Evolutionary conservation across 1,140 invertebrate genomes (phyloP).

Genomic region (Drosophila tropicalis): DNA sequence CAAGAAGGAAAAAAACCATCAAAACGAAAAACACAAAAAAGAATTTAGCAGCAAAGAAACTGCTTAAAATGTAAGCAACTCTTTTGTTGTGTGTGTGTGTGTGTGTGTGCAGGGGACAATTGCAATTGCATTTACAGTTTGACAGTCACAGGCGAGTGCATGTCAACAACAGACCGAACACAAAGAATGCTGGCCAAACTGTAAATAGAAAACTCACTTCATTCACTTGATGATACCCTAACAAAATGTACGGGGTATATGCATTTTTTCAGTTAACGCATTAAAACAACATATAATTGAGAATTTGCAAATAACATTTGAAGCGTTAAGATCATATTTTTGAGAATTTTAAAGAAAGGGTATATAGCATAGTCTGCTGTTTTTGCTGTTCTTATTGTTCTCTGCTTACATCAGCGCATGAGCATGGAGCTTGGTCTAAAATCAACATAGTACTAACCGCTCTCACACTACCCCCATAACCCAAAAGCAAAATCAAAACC

Average conservation of each 20-base stretch:
- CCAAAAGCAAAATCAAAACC: no score
- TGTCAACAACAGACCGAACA: constrained; percentile 27
- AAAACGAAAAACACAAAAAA: not conserved
- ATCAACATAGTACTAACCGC: not conserved
- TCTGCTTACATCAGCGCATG: constrained; percentile 72
- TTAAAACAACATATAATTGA: no score
- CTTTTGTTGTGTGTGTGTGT: constrained; percentile 9
- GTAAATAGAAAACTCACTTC: constrained; percentile 62
- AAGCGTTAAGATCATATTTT: no score
- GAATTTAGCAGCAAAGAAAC: not conserved
- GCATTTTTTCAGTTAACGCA: no score
- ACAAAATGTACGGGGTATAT: not conserved
- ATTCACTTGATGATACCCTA: constrained; percentile 29
- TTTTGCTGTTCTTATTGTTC: constrained; percentile 55
- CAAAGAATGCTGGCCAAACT: constrained; percentile 39
- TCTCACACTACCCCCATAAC: not conserved
- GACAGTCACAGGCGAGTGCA: constrained; percentile 35
- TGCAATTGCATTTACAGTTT: constrained; percentile 24
- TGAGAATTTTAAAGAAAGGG: no score
- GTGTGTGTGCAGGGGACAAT: not conserved
- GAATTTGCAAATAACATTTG: no score
- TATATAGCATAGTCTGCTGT: no score
- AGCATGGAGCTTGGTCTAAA: constrained; percentile 57
- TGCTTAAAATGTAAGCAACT: constrained; percentile 12
- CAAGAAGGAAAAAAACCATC: constrained; percentile 9